phyloP scores from a whole-genome alignment of 2,888 invertebrate species.

The Nephrotoma appendiculata region DNA sequence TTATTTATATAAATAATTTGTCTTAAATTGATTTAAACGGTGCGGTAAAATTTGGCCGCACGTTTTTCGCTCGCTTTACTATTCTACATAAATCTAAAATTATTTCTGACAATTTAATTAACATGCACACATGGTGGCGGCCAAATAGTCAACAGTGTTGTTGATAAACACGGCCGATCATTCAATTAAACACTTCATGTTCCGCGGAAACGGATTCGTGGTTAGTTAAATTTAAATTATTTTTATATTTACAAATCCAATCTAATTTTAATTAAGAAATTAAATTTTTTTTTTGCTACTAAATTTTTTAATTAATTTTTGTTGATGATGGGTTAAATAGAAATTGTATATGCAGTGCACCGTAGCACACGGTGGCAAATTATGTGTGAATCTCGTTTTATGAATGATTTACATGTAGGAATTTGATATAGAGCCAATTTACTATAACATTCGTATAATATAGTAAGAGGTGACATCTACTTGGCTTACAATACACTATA shows the following conservation, averaged over 20 bases:
- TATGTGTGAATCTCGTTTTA: not conserved
- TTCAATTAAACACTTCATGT: not conserved
- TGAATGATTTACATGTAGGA: not conserved
- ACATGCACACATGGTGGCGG: not conserved
- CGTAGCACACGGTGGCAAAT: not conserved
- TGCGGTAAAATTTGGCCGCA: not conserved
- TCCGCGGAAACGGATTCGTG: not conserved
- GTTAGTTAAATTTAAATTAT: not conserved
- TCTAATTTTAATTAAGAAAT: not conserved
- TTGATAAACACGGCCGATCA: not conserved
- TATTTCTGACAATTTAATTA: not conserved
- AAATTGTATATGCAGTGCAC: not conserved
- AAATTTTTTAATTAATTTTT: not conserved
- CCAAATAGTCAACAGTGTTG: not conserved
- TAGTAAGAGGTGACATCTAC: not conserved
- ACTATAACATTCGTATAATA: not conserved
- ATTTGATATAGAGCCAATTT: not conserved
- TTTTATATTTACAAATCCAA: not conserved
- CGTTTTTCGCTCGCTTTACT: not conserved
- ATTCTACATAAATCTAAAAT: not conserved
- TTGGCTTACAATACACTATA: not conserved
- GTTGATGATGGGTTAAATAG: not conserved
- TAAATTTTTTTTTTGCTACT: not conserved
- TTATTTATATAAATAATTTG: not conserved
- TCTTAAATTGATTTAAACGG: not conserved